phyloP scores from a whole-genome alignment of 2,888 invertebrate species.

The Plagodis dolabraria region DNA sequence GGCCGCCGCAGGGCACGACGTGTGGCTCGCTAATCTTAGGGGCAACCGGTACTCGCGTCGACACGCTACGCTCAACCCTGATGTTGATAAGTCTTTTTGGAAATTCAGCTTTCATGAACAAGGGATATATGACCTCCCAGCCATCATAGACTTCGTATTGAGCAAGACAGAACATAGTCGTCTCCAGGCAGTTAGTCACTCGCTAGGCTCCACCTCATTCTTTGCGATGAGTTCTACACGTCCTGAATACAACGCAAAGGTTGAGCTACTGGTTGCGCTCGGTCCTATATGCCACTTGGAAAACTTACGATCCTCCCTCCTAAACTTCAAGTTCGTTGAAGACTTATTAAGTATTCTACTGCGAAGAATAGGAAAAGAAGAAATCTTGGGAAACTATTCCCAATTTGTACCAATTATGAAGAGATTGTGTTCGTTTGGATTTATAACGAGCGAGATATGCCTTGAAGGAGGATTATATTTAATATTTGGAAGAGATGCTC shows the following conservation, averaged over 20 bases:
- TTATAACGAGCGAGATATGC: slow-evolving; percentile 31
- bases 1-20: slow-evolving; percentile 74
- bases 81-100: slow-evolving; percentile 30
- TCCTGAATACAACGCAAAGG: slow-evolving; percentile 27
- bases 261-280: slow-evolving; percentile 19
- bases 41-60: slow-evolving; percentile 30
- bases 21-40: slow-evolving; percentile 29
- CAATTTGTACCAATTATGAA: slow-evolving; percentile 8
- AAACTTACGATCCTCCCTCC: slow-evolving; percentile 15
- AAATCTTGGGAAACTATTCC: slow-evolving; percentile 24
- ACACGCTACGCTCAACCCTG: slow-evolving; percentile 22
- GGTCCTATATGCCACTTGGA: slow-evolving; percentile 39
- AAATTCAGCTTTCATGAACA: slow-evolving; percentile 30
- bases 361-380: slow-evolving; percentile 23
- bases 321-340: slow-evolving; percentile 7
- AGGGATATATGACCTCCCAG: slow-evolving; percentile 24
- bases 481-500: slow-evolving; percentile 30
- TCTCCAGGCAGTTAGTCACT: slow-evolving; percentile 24
- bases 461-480: slow-evolving; percentile 26
- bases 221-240: slow-evolving; percentile 14
- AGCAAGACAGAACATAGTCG: slow-evolving; percentile 7
- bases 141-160: slow-evolving; percentile 28
- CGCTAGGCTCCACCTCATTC: slow-evolving; percentile 22
- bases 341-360: slow-evolving; percentile 13
- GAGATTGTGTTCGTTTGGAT: slow-evolving; percentile 21